Conservation (phyloP, 2,888 invertebrate genomes). For the Yponomeuta sedellus region DNA sequence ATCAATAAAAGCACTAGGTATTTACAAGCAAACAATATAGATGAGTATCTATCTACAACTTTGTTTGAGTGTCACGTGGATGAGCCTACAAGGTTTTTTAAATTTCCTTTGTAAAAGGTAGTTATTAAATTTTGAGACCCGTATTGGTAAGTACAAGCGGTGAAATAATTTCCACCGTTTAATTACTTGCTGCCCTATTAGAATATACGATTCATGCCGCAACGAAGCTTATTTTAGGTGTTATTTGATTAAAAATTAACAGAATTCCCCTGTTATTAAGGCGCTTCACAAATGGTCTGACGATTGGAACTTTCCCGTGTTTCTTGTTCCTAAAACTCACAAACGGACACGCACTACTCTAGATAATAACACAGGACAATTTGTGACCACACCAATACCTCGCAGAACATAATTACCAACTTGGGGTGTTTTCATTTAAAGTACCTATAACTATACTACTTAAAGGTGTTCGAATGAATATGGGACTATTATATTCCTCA, state of each 20-base stretch:
- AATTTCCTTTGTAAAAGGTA: not conserved
- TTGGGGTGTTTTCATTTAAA: slow-evolving; percentile 53
- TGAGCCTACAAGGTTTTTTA: no score
- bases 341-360: slow-evolving; percentile 35
- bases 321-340: slow-evolving; percentile 46
- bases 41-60: no score
- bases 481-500: slow-evolving; percentile 37
- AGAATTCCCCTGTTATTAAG: slow-evolving; percentile 46
- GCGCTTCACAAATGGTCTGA: slow-evolving; percentile 39
- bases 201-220: slow-evolving; percentile 33
- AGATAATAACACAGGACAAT: slow-evolving; percentile 60
- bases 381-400: slow-evolving; percentile 58
- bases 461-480: slow-evolving; percentile 70
- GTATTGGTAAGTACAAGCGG: not conserved
- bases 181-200: slow-evolving; percentile 48
- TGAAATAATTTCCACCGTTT: slow-evolving; percentile 32
- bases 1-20: no score
- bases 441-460: slow-evolving; percentile 50
- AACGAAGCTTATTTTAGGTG: slow-evolving; percentile 70
- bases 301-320: slow-evolving; percentile 47
- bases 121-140: not conserved
- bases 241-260: slow-evolving; percentile 68
- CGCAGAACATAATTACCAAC: slow-evolving; percentile 65
- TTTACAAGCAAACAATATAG: no score
- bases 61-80: no score